Conservation (phyloP, 1,140 invertebrate species). For the Lithobius niger region DNA sequence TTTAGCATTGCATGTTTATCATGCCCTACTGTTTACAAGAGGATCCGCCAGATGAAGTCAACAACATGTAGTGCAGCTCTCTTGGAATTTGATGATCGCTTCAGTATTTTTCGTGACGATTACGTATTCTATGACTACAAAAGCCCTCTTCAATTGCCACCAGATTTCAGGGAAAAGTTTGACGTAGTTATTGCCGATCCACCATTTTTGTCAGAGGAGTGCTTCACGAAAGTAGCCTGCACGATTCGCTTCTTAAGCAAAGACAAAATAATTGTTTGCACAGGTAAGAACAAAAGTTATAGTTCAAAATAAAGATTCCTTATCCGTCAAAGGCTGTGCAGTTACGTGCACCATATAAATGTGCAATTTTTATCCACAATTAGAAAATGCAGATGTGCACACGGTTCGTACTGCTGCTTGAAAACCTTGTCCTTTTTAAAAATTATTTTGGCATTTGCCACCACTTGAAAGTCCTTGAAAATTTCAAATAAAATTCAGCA, state of each 20-base stretch:
- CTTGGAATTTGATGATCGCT: conserved; percentile 44
- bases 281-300: conserved; percentile 46
- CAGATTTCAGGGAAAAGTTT: conserved; percentile 45
- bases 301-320: no score
- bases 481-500: no score
- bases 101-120: conserved; percentile 59
- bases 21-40: conserved; percentile 68
- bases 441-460: no score
- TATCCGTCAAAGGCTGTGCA: no score
- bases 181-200: conserved; percentile 88
- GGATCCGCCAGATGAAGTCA: conserved; percentile 31
- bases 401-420: no score
- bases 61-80: conserved; percentile 47
- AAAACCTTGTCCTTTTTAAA: no score
- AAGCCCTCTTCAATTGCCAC: conserved; percentile 51
- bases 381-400: no score
- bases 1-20: conserved; percentile 65
- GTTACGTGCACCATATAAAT: no score
- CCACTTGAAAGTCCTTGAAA: no score
- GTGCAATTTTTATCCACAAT: no score
- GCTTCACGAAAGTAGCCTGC: conserved; percentile 64
- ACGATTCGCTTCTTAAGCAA: conserved; percentile 65
- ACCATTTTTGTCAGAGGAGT: conserved; percentile 86
- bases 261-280: conserved; percentile 74
- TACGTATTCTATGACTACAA: conserved; percentile 86